These are phyloP conservation scores for zebrafish (Danio rerio) DNA, from an alignment of 2,113 vertebrate species.

Conservation along the genomic window GRCz12tu NC_133198.1:8799001-8799500, in stretches of 20 bases:
- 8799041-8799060: too few species aligned
- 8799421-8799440: constrained; percentile 22
- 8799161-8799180: too few species aligned
- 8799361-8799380: constrained; percentile 46
- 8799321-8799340: constrained; percentile 26
- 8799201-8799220: too few species aligned
- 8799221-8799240: neutral
- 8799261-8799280: neutral
- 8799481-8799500: neutral
- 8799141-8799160: too few species aligned
- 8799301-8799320: constrained; percentile 5
- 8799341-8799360: constrained; percentile 41
- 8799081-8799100: too few species aligned
- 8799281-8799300: neutral
- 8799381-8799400: constrained; percentile 51
- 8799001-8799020: too few species aligned
- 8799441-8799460: neutral
- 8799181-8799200: too few species aligned
- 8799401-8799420: constrained; percentile 21
- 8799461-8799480: neutral
- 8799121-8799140: too few species aligned
- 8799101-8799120: too few species aligned
- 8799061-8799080: too few species aligned
- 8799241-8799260: constrained; percentile 1
- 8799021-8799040: too few species aligned